Percentiles rank a stretch among this genome's conserved stretches.
Conservation (phyloP, 1,140 invertebrate species). For the Calosoma granatense region DNA sequence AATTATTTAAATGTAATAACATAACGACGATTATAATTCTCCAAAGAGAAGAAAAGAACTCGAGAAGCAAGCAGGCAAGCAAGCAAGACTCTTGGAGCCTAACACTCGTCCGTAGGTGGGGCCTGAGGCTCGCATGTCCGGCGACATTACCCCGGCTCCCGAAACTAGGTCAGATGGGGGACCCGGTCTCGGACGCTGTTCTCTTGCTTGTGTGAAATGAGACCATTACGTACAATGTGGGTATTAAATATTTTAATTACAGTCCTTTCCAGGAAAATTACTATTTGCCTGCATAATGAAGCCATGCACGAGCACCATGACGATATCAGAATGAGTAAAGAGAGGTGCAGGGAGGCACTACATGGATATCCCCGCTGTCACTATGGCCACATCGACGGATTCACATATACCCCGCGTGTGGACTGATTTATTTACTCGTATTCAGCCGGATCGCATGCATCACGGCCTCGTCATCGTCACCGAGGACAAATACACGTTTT, state of each 20-base stretch:
- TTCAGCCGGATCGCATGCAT: background rate
- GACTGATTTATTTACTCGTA: background rate
- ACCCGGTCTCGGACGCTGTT: background rate
- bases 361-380: too few species aligned
- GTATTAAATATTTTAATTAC: conserved; percentile 7
- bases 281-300: background rate
- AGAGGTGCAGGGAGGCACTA: too few species aligned
- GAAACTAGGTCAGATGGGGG: background rate
- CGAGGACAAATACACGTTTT: background rate
- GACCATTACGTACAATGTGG: conserved; percentile 1
- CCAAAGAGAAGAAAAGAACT: background rate
- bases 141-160: background rate
- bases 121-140: background rate
- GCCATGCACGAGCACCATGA: too few species aligned
- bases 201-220: background rate
- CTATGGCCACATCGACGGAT: background rate
- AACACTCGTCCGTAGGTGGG: background rate
- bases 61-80: background rate
- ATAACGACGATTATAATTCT: conserved; percentile 7
- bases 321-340: too few species aligned
- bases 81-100: too few species aligned
- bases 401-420: background rate
- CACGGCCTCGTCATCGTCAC: background rate
- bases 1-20: conserved; percentile 8
- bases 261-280: background rate